Conservation (phyloP, 2,888 invertebrate genomes). For the Choreutis nemorana region DNA sequence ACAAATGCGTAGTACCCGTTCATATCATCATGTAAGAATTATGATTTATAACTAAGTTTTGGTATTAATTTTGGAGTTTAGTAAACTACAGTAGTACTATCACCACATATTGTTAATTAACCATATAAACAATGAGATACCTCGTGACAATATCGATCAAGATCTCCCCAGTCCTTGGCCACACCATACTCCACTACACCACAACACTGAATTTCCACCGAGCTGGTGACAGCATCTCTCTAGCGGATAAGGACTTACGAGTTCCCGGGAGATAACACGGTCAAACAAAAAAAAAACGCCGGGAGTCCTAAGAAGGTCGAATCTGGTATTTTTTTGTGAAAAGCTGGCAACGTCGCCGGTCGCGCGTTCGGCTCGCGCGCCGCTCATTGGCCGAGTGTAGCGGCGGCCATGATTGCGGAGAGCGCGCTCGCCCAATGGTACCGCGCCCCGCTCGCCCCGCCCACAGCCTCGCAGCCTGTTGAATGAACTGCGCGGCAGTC, state of each 20-base stretch:
- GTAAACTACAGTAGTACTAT: too few species aligned
- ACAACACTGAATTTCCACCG: conserved; percentile 51
- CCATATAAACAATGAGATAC: conserved; percentile 20
- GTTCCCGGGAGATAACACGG: conserved; percentile 63
- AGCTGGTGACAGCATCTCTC: conserved; percentile 43
- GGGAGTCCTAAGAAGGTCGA: conserved; percentile 65
- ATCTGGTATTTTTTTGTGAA: conserved; percentile 61
- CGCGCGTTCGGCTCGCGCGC: conserved; percentile 58
- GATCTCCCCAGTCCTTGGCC: conserved; percentile 59
- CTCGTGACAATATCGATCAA: conserved; percentile 58
- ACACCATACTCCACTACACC: conserved; percentile 54
- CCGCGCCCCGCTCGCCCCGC: conserved; percentile 61
- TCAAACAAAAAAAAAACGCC: conserved; percentile 62
- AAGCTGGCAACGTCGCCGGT: conserved; percentile 65
- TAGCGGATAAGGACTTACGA: conserved; percentile 52
- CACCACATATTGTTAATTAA: too few species aligned
- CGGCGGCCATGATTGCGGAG: conserved; percentile 57
- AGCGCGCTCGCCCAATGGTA: conserved; percentile 48
- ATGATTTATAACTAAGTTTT: too few species aligned
- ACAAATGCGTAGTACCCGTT: not conserved
- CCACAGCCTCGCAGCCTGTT: conserved; percentile 55
- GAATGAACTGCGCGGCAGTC: conserved; percentile 58
- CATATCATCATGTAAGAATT: too few species aligned
- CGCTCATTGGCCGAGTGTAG: conserved; percentile 60
- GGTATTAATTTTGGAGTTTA: too few species aligned